phyloP scores from a whole-genome alignment of 2,797 vertebrate species.

The Sebastes oblongus region DNA sequence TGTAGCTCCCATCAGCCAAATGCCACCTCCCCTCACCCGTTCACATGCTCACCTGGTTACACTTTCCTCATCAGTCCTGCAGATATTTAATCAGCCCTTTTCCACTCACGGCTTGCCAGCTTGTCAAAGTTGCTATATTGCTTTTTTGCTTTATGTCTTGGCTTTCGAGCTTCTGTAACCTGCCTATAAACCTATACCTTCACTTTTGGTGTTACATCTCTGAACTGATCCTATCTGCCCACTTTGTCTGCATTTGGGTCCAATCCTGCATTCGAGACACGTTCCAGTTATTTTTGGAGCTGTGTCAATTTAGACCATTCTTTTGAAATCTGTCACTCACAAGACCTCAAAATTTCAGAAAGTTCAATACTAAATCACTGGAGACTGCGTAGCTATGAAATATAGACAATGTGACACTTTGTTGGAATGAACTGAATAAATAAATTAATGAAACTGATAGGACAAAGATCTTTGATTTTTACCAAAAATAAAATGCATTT shows the following conservation, averaged over 20 bases:
- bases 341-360: background rate
- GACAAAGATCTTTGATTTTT: no score
- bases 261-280: background rate
- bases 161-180: background rate
- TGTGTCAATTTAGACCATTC: background rate
- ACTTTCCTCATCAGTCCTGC: background rate
- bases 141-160: background rate
- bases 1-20: background rate
- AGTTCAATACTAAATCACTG: background rate
- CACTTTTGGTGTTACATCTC: background rate
- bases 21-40: background rate
- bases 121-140: background rate
- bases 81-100: background rate
- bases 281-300: background rate
- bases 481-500: background rate
- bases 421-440: no score
- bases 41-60: background rate
- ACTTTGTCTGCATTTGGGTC: background rate
- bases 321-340: background rate
- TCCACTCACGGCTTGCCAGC: background rate
- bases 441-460: no score
- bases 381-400: background rate
- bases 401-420: background rate
- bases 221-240: background rate
- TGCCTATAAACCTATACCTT: background rate